Evolutionary conservation across 2,888 invertebrate species (phyloP).

Genomic region (Onchidella celtica): DNA sequence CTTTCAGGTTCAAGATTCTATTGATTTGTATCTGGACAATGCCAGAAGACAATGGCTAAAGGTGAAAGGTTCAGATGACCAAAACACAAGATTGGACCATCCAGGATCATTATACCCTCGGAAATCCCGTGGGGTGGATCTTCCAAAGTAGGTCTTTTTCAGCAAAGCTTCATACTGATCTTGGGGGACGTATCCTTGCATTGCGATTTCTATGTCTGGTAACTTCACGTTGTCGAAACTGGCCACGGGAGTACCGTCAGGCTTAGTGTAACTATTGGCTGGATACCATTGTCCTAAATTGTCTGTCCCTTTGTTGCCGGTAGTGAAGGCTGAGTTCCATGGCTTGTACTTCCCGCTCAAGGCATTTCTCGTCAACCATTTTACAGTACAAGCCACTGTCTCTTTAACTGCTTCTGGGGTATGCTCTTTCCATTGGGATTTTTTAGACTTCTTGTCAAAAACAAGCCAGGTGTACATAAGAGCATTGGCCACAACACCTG

Average conservation of each 20-base stretch:
- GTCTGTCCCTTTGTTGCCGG: neutral
- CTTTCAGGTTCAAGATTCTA: too few relatives aligned
- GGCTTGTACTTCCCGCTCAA: conserved; percentile 1
- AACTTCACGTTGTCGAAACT: neutral
- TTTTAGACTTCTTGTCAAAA: conserved; percentile 58
- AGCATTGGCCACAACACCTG: conserved; percentile 70
- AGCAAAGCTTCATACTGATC: conserved; percentile 22
- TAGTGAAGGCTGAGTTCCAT: neutral
- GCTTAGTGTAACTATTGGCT: neutral
- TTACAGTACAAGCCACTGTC: neutral
- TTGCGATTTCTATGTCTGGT: neutral
- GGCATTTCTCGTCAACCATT: neutral
- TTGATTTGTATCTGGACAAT: neutral
- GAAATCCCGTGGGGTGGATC: neutral
- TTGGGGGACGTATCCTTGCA: conserved; percentile 12
- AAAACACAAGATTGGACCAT: neutral
- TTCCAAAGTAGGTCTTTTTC: neutral
- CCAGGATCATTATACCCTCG: neutral
- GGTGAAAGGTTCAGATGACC: neutral
- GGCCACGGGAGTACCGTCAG: neutral
- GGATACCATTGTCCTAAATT: neutral
- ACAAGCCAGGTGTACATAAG: conserved; percentile 68
- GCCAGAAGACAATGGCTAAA: neutral
- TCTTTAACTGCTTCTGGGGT: neutral
- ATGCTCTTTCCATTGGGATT: conserved; percentile 57